Evolutionary conservation across 2,888 invertebrate species (phyloP).

Genomic region (Pilophorus perplexus): DNA sequence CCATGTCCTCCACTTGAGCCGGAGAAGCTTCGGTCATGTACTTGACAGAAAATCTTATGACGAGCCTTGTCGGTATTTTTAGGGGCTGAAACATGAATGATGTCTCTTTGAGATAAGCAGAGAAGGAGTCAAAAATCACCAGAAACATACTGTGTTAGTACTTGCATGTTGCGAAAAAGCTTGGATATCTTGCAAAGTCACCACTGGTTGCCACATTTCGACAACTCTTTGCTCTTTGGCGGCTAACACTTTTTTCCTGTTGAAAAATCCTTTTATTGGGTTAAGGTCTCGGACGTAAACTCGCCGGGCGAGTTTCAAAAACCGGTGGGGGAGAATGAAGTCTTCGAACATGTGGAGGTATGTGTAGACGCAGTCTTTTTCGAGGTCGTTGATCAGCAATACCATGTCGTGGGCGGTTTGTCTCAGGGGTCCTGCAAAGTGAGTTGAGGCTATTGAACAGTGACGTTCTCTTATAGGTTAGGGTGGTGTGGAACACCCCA

Average conservation of each 20-base stretch:
- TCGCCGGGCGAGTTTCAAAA: constrained; percentile 20
- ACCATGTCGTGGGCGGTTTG: constrained; percentile 33
- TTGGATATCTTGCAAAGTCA: constrained; percentile 22
- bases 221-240: constrained; percentile 24
- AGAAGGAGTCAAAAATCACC: neutral
- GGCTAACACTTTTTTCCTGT: constrained; percentile 23
- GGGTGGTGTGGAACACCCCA: too few species aligned
- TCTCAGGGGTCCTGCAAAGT: constrained; percentile 19
- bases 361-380: constrained; percentile 39
- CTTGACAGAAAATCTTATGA: constrained; percentile 27
- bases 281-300: constrained; percentile 30
- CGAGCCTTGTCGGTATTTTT: constrained; percentile 25
- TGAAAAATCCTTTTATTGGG: constrained; percentile 33
- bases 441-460: neutral
- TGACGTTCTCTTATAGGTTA: too few species aligned
- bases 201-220: constrained; percentile 37
- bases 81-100: constrained; percentile 18
- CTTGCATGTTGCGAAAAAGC: constrained; percentile 26
- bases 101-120: neutral
- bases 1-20: constrained; percentile 35
- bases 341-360: constrained; percentile 27
- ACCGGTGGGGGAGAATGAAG: constrained; percentile 28
- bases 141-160: too few species aligned
- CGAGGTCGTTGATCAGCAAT: constrained; percentile 22
- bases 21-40: constrained; percentile 40